Evolutionary conservation across 2,113 vertebrate species (phyloP), one percentile per base, ranked within the genome.

Genomic region (Centropristis striata): DNA sequence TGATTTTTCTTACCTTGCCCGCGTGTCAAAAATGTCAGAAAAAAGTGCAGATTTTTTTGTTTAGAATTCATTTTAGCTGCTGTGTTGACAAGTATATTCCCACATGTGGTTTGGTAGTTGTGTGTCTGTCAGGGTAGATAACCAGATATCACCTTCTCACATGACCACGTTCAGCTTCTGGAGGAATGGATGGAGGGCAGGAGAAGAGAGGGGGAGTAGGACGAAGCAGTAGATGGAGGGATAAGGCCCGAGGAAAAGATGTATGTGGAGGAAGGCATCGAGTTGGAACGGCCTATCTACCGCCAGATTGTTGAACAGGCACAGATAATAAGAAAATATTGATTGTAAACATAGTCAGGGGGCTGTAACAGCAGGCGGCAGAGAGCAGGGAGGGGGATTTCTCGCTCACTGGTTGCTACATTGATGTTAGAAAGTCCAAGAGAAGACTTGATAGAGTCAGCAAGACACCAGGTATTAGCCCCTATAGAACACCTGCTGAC

Each of bases 281-380:
- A 27, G 50, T 69, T 66, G 78, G 87, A 93, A 91, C 77, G 2
- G 23, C 69, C 87, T 55, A 78, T 91, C 71, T 83, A 58, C 74
- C 75, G 84, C 75, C 77, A 90, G 70, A 78, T 83, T 80, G 90
- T 87, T 71, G 83, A 94, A 86, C 84, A 86, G 84, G 57, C 67
- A 5, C 78, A 71, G 83, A 88, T 89, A 90, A 90, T 90, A 90
- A 80, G 74, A 80, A 88, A 85, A 74, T 92, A 93, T 91, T 84
- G 92, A 94, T 90, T 86, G 77, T 76, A 77, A 91, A 91, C 91
- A 90, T 41, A 46, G 75, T 79, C 74, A 27, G 57, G 65, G 58
- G 80, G 70, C 63, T 80, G 66, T 75, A 82, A 78, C 83, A 84
- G 55, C 50, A 54, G 71, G 78, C 46, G 42, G 47, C 41, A 3